These are phyloP conservation scores for Xylota sylvarum DNA, from an alignment of 2,888 invertebrate genomes.

Conservation along the genomic window DNA sequence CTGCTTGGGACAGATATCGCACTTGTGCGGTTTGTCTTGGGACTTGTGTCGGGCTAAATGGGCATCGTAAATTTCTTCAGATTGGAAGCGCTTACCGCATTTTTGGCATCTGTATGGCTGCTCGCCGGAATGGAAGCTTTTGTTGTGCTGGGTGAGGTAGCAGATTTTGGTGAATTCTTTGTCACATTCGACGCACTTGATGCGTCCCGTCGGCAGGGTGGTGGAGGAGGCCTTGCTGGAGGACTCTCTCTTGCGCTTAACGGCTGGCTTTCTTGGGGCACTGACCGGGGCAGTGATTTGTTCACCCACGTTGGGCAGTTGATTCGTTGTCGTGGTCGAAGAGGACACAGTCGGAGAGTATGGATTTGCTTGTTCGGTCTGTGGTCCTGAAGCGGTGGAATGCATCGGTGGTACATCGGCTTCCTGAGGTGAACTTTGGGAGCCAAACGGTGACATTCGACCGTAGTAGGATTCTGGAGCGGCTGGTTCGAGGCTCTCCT, in stretches of 20 bases:
- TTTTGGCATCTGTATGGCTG: conserved; percentile 94
- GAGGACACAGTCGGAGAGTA: conserved; percentile 82
- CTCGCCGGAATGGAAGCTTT: conserved; percentile 94
- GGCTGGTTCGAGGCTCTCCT: conserved; percentile 74
- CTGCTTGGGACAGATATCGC: conserved; percentile 93
- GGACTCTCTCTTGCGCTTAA: conserved; percentile 79
- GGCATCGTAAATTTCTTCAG: conserved; percentile 89
- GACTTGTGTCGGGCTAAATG: conserved; percentile 91
- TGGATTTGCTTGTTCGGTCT: conserved; percentile 77
- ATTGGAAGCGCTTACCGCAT: conserved; percentile 94
- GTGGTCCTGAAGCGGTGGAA: conserved; percentile 78
- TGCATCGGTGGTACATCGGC: conserved; percentile 83
- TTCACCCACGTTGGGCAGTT: conserved; percentile 82
- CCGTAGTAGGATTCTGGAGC: conserved; percentile 81
- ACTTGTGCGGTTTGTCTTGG: conserved; percentile 94
- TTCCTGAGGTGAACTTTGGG: conserved; percentile 82
- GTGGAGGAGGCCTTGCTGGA: conserved; percentile 78
- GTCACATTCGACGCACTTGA: conserved; percentile 92
- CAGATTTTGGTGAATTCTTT: conserved; percentile 94
- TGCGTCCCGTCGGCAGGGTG: conserved; percentile 81
- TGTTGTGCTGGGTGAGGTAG: conserved; percentile 95
- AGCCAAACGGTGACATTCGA: conserved; percentile 79
- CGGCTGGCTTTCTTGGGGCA: conserved; percentile 57
- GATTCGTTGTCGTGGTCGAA: conserved; percentile 81
- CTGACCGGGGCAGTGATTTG: conserved; percentile 53